Evolutionary conservation across 37 sponge, comb jelly and placozoan genomes (phyloP), one percentile per base, ranked within the genome.

Genomic region (Dysidea cf. avara): DNA sequence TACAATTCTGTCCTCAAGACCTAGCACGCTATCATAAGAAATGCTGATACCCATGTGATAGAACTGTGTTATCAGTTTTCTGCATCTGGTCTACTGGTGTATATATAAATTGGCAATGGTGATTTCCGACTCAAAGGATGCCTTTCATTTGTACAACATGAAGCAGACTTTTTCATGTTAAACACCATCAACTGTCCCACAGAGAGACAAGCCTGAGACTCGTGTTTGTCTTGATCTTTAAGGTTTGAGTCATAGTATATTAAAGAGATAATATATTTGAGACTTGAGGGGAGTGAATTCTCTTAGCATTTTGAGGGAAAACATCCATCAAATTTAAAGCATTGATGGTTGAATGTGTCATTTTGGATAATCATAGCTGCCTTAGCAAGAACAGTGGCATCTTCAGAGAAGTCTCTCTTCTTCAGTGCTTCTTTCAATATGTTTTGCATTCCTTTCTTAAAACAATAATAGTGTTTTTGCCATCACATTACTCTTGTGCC

Each of bases 11-110:
- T 74, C 48, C 63, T 74, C 75, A 21, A 61, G 39, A 61, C 61
- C 75, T 49, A 74, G 38, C 37, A 74, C 61, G 49, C 75, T 74
- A 39, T 74, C 75, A 74, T 74, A 74, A 37, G 75, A 74, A 74
- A 74, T 74, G 63, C 75, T 62, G 61, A 74, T 74, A 37, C 75
- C 75, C 46, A 74, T 74, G 24, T 61, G 75, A 60, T 61, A 39
- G 29, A 74, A 20, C 39, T 61, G 75, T 30, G 53, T 46, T 28
- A 61, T 74, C 50, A 74, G 64, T 61, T 61, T 74, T 50, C 61
- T 74, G 63, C 75, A 48, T 58, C 75, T 38, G 39, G 61, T 73
- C 61, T 59, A n/a, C 35, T 17, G 34, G 58, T 73, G 74, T 26
- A 73, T 55, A 73, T 60, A 0, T 74, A 61, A 3, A 60, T 26